Evolutionary conservation across 2,888 invertebrate species (phyloP).

Genomic region (Allygus modestus): DNA sequence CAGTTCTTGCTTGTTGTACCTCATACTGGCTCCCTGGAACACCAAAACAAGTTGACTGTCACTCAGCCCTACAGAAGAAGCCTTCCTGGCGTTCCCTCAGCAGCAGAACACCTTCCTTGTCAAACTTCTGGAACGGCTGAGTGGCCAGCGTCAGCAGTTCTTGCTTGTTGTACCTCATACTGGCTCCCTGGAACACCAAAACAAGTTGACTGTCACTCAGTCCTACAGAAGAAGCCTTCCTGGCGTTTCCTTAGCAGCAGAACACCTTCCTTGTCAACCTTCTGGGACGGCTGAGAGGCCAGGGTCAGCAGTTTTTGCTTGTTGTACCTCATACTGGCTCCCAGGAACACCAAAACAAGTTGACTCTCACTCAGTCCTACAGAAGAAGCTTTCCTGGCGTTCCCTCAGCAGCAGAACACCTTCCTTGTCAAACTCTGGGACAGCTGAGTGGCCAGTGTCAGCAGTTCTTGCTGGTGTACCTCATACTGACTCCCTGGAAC

Average conservation of each 20-base stretch:
- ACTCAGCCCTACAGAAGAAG: slow-evolving; percentile 94
- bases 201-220: slow-evolving; percentile 85
- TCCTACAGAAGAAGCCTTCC: slow-evolving; percentile 93
- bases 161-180: no score
- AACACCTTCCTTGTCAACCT: slow-evolving; percentile 95
- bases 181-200: no score
- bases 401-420: slow-evolving; percentile 92
- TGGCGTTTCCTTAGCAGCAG: slow-evolving; percentile 91
- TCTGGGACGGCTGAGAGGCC: slow-evolving; percentile 92
- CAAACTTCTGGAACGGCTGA: no score
- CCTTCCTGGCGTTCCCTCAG: no score
- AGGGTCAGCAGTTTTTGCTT: slow-evolving; percentile 90
- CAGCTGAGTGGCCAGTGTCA: slow-evolving; percentile 90
- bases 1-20: no score
- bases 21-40: no score
- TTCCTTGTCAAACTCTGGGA: slow-evolving; percentile 95
- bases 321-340: slow-evolving; percentile 88
- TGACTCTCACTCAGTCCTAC: no score
- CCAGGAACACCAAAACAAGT: not conserved
- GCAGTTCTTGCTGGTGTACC: slow-evolving; percentile 82
- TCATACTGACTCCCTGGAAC: no score
- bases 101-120: no score
- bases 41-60: slow-evolving; percentile 79
- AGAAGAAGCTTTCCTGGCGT: no score
- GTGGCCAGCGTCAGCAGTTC: no score